phyloP scores from a whole-genome alignment of 2,888 invertebrate genomes.

The Rhamphomyia laevipes region DNA sequence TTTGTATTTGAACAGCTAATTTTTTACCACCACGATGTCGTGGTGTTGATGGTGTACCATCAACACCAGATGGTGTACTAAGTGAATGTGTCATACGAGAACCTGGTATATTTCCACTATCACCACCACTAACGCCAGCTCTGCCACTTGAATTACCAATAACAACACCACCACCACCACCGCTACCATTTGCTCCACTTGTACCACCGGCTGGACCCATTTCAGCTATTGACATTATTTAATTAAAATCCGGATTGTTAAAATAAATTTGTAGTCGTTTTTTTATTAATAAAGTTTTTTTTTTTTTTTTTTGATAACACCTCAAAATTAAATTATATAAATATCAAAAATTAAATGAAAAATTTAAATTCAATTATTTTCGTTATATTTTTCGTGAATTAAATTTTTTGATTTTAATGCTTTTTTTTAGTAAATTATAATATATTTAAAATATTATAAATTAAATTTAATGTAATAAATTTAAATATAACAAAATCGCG shows the following conservation, averaged over 20 bases:
- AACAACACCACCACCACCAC: constrained; percentile 10
- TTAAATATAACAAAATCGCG: too few species aligned
- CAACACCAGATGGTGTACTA: constrained; percentile 75
- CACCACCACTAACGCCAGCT: constrained; percentile 15
- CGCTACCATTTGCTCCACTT: constrained; percentile 16
- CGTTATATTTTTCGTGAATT: background rate
- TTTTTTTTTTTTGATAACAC: background rate
- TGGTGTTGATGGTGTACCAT: constrained; percentile 54
- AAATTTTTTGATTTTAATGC: too few species aligned
- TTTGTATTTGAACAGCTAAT: constrained; percentile 75
- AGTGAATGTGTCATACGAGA: constrained; percentile 73
- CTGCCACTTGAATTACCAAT: constrained; percentile 17
- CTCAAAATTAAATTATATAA: too few species aligned
- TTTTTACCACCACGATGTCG: constrained; percentile 81
- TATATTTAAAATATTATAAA: too few species aligned
- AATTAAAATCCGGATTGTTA: constrained; percentile 17
- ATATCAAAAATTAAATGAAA: too few species aligned
- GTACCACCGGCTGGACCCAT: constrained; percentile 28
- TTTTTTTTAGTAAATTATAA: too few species aligned
- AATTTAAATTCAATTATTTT: too few species aligned
- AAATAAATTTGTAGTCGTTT: background rate
- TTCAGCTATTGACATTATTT: constrained; percentile 36
- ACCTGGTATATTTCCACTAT: constrained; percentile 21
- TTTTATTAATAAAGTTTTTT: background rate
- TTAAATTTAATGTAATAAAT: too few species aligned